Percentiles rank a stretch among this genome's conserved stretches.
phyloP scores from a whole-genome alignment of 2,888 invertebrate genomes.

The Dryocosmus kuriphilus region DNA sequence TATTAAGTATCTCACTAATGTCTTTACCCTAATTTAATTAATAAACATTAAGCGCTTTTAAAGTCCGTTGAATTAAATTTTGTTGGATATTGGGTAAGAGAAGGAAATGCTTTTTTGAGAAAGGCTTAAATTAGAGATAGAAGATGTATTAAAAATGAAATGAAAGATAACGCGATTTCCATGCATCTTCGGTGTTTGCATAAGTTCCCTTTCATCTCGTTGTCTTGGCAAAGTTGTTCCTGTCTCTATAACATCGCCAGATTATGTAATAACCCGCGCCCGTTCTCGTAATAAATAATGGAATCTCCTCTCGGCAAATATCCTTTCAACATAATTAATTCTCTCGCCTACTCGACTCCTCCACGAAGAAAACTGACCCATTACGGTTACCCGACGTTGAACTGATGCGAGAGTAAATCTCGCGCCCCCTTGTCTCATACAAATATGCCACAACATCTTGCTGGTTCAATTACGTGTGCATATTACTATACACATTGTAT shows the following conservation, averaged over 20 bases:
- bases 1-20: too few relatives aligned
- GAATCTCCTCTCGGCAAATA: constrained; percentile 38
- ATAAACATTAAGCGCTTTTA: too few relatives aligned
- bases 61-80: too few relatives aligned
- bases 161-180: background rate
- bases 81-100: too few relatives aligned
- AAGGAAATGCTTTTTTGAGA: too few relatives aligned
- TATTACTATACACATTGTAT: background rate
- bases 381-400: constrained; percentile 24
- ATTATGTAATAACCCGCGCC: constrained; percentile 40
- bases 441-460: constrained; percentile 23
- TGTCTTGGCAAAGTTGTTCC: background rate
- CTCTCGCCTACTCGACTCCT: constrained; percentile 36
- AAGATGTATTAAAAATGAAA: background rate
- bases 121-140: background rate
- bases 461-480: constrained; percentile 18
- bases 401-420: constrained; percentile 35
- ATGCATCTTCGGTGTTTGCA: constrained; percentile 13
- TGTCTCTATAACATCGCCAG: constrained; percentile 22
- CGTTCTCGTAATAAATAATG: constrained; percentile 35
- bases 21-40: too few relatives aligned
- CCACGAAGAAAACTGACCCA: constrained; percentile 39
- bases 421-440: constrained; percentile 36
- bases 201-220: constrained; percentile 4
- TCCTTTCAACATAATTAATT: constrained; percentile 34